Percentiles rank a stretch among this genome's conserved stretches.
Conservation (phyloP, 1,140 invertebrate species). For the Pomacea maculata region DNA sequence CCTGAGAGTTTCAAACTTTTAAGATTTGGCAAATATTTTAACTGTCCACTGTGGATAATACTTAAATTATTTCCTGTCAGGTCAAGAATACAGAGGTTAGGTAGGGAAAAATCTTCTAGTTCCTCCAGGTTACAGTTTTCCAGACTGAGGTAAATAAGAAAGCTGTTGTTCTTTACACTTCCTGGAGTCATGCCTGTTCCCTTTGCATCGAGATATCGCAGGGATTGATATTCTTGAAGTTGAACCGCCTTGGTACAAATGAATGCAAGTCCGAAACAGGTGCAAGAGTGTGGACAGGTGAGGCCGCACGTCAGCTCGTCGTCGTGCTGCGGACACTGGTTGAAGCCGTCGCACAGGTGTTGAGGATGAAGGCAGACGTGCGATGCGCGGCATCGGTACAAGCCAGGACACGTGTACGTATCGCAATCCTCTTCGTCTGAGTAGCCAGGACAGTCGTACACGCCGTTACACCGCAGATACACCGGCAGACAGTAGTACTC, state of each 20-base stretch:
- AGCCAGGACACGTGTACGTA: constrained; percentile 10
- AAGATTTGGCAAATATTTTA: background rate
- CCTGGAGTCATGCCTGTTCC: background rate
- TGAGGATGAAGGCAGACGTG: constrained; percentile 9
- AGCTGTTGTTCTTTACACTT: background rate
- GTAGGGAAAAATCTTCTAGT: background rate
- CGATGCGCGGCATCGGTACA: constrained; percentile 4
- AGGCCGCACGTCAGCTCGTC: background rate
- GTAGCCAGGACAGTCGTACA: constrained; percentile 7
- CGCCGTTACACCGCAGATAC: constrained; percentile 3
- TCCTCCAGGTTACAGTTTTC: background rate
- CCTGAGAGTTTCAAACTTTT: background rate
- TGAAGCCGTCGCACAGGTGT: constrained; percentile 7
- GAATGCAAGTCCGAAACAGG: background rate
- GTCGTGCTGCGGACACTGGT: constrained; percentile 5
- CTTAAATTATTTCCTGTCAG: background rate
- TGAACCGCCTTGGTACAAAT: background rate
- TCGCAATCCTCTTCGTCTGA: constrained; percentile 5
- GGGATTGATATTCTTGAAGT: background rate
- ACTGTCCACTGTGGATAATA: background rate
- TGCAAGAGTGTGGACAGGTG: background rate
- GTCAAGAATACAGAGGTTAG: background rate
- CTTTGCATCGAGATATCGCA: constrained; percentile 4
- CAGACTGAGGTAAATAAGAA: background rate
- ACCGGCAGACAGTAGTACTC: background rate